Percentiles rank a stretch among this genome's conserved stretches.
Evolutionary conservation across 2,797 vertebrate species (phyloP).

Genomic region (Kryptolebias ocellatus): DNA sequence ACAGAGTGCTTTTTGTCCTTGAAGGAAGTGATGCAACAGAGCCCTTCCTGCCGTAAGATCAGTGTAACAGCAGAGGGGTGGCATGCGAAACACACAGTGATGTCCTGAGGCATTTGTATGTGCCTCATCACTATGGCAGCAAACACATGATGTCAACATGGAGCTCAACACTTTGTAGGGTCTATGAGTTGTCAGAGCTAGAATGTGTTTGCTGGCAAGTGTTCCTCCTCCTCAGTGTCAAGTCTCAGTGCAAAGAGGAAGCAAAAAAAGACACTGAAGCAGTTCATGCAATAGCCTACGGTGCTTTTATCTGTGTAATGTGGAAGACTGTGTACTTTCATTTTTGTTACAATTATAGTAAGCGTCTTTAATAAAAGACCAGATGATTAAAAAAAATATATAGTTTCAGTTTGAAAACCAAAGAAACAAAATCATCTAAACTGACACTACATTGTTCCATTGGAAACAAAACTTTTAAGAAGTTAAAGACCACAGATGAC

Average conservation of each 20-base stretch:
- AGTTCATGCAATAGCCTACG: background rate
- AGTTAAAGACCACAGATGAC: constrained; percentile 46
- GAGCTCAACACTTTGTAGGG: constrained; percentile 14
- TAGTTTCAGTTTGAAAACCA: background rate
- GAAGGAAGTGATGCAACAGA: constrained; percentile 71
- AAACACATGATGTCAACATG: constrained; percentile 43
- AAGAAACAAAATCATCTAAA: background rate
- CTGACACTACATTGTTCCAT: background rate
- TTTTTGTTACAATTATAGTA: background rate
- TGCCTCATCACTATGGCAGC: constrained; percentile 48
- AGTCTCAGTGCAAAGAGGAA: constrained; percentile 68
- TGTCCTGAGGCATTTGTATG: constrained; percentile 39
- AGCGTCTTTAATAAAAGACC: background rate
- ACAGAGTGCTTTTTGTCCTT: constrained; percentile 72
- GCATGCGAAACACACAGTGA: constrained; percentile 39
- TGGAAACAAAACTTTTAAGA: background rate
- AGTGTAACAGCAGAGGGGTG: constrained; percentile 40
- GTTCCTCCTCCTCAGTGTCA: constrained; percentile 40
- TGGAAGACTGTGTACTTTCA: constrained; percentile 6
- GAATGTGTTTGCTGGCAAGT: constrained; percentile 11
- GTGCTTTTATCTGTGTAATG: background rate
- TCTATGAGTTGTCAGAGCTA: background rate
- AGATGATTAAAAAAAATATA: background rate
- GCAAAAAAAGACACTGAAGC: constrained; percentile 28
- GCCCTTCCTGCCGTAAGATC: constrained; percentile 30